These are phyloP conservation scores for Troides aeacus DNA, from an alignment of 2,888 invertebrate species.

Conservation along the genomic window DNA sequence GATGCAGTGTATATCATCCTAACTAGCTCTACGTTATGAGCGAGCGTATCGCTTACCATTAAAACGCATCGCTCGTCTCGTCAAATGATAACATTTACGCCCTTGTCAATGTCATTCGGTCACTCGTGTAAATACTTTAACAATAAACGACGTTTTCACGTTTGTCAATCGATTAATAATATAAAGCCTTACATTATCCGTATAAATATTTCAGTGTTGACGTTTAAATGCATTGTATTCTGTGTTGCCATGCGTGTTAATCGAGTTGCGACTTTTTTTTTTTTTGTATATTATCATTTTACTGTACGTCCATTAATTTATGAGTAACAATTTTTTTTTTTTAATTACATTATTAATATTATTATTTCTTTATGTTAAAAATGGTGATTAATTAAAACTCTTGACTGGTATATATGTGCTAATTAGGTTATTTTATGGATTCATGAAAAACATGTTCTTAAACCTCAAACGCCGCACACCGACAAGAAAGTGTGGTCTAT, in stretches of 20 bases:
- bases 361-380: too few relatives aligned
- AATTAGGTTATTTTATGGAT: too few relatives aligned
- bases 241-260: background rate
- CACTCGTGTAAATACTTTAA: background rate
- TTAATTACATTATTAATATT: too few relatives aligned
- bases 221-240: conserved; percentile 1
- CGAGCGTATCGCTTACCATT: too few relatives aligned
- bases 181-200: conserved; percentile 11
- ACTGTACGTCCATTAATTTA: background rate
- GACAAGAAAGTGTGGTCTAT: conserved; percentile 1
- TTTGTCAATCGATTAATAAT: conserved; percentile 9
- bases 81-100: conserved; percentile 31
- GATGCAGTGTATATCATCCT: too few relatives aligned
- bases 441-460: too few relatives aligned
- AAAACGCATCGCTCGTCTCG: too few relatives aligned
- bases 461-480: background rate
- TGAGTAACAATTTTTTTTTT: too few relatives aligned
- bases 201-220: conserved; percentile 5
- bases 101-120: conserved; percentile 24
- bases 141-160: background rate
- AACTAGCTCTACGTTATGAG: too few relatives aligned
- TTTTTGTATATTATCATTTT: background rate
- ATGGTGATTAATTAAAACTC: too few relatives aligned
- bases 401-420: too few relatives aligned
- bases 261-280: background rate